Conservation (phyloP, 1,140 invertebrate genomes). For the Brachionus sp. region DNA sequence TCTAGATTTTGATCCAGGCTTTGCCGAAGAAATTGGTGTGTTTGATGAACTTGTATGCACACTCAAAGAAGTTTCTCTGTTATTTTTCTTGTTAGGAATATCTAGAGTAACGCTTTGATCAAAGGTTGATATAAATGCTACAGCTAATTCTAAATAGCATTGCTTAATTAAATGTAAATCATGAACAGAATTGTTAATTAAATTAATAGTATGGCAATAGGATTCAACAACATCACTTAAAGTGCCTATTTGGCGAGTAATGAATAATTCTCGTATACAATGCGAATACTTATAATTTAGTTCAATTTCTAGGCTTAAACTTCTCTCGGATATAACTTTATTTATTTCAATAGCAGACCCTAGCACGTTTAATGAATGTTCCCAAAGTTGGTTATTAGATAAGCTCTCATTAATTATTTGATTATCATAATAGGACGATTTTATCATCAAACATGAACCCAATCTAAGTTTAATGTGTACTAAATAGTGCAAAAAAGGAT, state of each 20-base stretch:
- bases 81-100: not conserved
- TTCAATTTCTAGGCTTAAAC: slow-evolving; percentile 14
- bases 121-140: slow-evolving; percentile 31
- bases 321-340: slow-evolving; percentile 3
- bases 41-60: not conserved
- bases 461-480: not conserved
- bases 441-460: slow-evolving; percentile 21
- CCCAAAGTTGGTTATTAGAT: not conserved
- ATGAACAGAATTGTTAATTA: not conserved
- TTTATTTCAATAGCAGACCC: not conserved
- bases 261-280: slow-evolving; percentile 20
- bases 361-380: slow-evolving; percentile 7
- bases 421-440: slow-evolving; percentile 9
- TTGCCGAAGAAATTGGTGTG: not conserved
- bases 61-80: not conserved
- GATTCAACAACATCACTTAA: slow-evolving; percentile 1
- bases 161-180: slow-evolving; percentile 17
- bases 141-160: slow-evolving; percentile 37
- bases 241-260: not conserved
- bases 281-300: slow-evolving; percentile 32
- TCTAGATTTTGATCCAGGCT: not conserved
- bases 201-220: slow-evolving; percentile 26
- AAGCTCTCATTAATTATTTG: not conserved
- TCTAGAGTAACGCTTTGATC: not conserved
- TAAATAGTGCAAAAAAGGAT: slow-evolving; percentile 25